Conservation (phyloP, 1,140 invertebrate genomes). For the Drosophila truncata region DNA sequence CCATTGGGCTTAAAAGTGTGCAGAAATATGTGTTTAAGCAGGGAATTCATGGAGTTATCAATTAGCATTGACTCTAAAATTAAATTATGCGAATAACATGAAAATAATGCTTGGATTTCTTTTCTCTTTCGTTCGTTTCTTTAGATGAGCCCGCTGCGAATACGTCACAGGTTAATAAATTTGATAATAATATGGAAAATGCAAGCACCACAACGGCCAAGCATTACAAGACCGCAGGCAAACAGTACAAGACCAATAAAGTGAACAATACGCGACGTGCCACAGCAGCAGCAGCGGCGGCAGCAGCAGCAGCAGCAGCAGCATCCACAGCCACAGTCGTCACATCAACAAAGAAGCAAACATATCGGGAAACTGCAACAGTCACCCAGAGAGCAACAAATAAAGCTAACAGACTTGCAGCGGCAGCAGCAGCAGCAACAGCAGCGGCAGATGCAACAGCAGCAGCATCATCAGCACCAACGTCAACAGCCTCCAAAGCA, state of each 20-base stretch:
- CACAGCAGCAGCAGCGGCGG: constrained; percentile 56
- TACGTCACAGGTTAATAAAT: constrained; percentile 61
- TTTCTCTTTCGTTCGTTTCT: constrained; percentile 8
- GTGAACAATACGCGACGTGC: constrained; percentile 70
- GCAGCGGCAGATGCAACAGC: constrained; percentile 28
- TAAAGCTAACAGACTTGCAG: constrained; percentile 47
- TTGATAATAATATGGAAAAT: constrained; percentile 83
- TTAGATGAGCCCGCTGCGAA: constrained; percentile 74
- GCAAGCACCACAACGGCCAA: constrained; percentile 72
- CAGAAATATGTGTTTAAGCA: constrained; percentile 6
- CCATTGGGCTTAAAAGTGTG: background rate
- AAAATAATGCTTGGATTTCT: constrained; percentile 15
- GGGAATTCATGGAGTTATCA: constrained; percentile 15
- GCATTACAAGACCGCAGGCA: constrained; percentile 66
- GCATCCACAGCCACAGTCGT: constrained; percentile 25
- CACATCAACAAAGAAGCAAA: constrained; percentile 75
- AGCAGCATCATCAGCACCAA: constrained; percentile 30
- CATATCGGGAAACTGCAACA: constrained; percentile 72
- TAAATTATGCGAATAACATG: constrained; percentile 25
- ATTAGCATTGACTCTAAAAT: constrained; percentile 37
- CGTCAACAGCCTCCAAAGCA: constrained; percentile 43
- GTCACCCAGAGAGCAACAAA: constrained; percentile 44
- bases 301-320: constrained; percentile 41
- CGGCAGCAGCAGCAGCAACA: constrained; percentile 38
- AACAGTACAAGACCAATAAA: constrained; percentile 71